These are phyloP conservation scores for Pterocles burchelli DNA, from an alignment of 2,113 vertebrate genomes.

Conservation along the genomic window DNA sequence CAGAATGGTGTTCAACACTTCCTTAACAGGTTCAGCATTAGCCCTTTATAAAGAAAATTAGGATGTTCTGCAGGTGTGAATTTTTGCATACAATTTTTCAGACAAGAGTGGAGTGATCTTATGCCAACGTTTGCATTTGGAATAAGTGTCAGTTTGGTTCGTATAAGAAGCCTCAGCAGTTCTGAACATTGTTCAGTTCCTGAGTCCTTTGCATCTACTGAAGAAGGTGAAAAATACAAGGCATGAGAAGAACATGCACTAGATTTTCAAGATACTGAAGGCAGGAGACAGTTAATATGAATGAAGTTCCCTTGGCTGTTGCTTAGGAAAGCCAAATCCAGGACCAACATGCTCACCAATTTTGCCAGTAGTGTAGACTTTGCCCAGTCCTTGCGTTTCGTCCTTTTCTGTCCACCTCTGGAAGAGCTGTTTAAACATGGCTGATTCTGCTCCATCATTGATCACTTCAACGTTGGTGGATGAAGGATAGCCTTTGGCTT, in stretches of 20 bases:
- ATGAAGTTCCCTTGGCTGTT: neutral
- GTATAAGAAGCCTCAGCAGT: neutral
- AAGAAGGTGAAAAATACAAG: neutral
- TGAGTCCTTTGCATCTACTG: neutral
- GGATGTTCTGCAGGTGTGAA: neutral
- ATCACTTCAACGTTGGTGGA: slow-evolving; percentile 85
- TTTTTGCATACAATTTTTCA: neutral
- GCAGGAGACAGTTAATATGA: neutral
- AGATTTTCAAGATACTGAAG: neutral
- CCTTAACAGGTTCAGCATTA: neutral
- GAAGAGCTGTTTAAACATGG: slow-evolving; percentile 91
- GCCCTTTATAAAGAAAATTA: neutral
- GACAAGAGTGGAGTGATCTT: neutral
- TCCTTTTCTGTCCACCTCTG: slow-evolving; percentile 83
- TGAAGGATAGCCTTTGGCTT: slow-evolving; percentile 87
- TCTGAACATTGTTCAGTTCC: neutral
- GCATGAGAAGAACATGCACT: neutral
- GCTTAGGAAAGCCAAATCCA: neutral
- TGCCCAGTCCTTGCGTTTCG: slow-evolving; percentile 81
- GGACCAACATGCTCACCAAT: slow-evolving; percentile 75
- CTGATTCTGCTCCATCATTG: slow-evolving; percentile 86
- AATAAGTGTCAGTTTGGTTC: neutral
- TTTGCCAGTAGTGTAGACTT: slow-evolving; percentile 76
- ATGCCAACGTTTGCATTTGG: neutral
- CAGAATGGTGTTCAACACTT: neutral